Conservation (phyloP, 92 coral and sea anemone genomes). For the Scolanthus callimorphus region DNA sequence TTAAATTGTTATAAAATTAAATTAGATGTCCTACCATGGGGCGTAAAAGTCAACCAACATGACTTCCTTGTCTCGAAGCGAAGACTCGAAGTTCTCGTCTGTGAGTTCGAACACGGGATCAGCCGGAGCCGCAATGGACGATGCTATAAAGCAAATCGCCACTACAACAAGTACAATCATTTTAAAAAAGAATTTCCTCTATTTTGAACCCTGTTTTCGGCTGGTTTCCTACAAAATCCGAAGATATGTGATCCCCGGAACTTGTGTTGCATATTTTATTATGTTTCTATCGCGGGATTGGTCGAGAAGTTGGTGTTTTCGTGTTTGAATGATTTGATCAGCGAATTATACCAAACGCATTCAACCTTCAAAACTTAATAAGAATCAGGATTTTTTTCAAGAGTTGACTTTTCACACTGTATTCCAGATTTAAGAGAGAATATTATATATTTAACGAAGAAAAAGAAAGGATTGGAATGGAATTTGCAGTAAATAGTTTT, state of each 20-base stretch:
- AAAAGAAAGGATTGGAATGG: too few relatives aligned
- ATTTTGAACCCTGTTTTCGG: too few relatives aligned
- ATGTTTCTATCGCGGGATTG: slow-evolving; percentile 6
- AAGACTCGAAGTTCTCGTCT: slow-evolving; percentile 63
- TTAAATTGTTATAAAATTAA: background rate
- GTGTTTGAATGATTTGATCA: slow-evolving; percentile 37
- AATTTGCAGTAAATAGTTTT: too few relatives aligned
- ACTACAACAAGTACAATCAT: slow-evolving; percentile 18
- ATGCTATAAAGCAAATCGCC: slow-evolving; percentile 30
- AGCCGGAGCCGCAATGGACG: slow-evolving; percentile 27
- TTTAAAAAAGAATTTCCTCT: too few relatives aligned
- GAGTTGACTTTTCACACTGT: too few relatives aligned
- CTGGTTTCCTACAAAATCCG: too few relatives aligned
- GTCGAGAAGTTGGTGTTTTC: slow-evolving; percentile 4
- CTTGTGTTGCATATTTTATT: slow-evolving; percentile 1
- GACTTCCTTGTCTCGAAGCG: slow-evolving; percentile 61
- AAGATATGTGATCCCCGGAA: background rate
- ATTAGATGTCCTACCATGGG: slow-evolving; percentile 59
- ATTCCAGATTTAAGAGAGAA: too few relatives aligned
- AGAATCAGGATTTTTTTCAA: too few relatives aligned
- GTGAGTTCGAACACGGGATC: slow-evolving; percentile 76
- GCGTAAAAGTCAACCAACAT: slow-evolving; percentile 92
- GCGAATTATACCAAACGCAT: slow-evolving; percentile 23
- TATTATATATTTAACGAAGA: too few relatives aligned
- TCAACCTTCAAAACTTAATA: slow-evolving; percentile 6